A percentile compares a stretch with the other conserved stretches of the same genome.
phyloP scores from a whole-genome alignment of 2,113 vertebrate species.

The Ariopsis seemanni region DNA sequence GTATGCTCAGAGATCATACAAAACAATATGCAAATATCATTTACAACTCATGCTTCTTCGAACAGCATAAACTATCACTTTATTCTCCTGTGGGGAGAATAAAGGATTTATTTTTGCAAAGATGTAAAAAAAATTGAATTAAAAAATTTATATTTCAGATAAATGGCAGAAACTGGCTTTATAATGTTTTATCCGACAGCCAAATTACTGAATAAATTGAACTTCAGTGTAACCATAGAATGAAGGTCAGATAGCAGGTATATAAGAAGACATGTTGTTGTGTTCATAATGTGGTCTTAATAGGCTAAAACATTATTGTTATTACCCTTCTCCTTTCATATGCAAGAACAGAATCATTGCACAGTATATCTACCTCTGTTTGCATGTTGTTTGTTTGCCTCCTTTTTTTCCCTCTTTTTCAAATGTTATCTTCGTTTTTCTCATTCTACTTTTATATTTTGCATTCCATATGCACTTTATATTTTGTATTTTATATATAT shows the following conservation, averaged over 20 bases:
- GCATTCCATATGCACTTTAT: no score
- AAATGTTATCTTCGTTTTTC: no score
- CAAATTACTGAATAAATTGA: neutral
- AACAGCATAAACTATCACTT: neutral
- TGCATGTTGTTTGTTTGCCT: no score
- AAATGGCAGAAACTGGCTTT: neutral
- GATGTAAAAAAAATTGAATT: neutral
- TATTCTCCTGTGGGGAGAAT: neutral
- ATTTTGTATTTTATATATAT: no score
- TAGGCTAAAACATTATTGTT: no score
- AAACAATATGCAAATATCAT: neutral
- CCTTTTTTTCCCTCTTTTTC: no score
- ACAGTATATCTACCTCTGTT: no score
- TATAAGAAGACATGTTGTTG: neutral
- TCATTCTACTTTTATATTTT: no score
- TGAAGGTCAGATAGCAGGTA: neutral
- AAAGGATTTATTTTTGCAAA: neutral
- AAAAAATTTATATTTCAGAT: neutral
- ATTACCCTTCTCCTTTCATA: no score
- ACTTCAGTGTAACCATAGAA: neutral
- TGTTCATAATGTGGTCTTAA: neutral
- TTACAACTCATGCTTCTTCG: slow-evolving; percentile 13
- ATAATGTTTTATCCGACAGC: neutral
- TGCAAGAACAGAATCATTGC: no score
- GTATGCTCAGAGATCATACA: slow-evolving; percentile 1